Percentiles rank a stretch among this genome's conserved stretches.
Evolutionary conservation across 2,888 invertebrate species (phyloP).

Genomic region (Macrophya alboannulata): DNA sequence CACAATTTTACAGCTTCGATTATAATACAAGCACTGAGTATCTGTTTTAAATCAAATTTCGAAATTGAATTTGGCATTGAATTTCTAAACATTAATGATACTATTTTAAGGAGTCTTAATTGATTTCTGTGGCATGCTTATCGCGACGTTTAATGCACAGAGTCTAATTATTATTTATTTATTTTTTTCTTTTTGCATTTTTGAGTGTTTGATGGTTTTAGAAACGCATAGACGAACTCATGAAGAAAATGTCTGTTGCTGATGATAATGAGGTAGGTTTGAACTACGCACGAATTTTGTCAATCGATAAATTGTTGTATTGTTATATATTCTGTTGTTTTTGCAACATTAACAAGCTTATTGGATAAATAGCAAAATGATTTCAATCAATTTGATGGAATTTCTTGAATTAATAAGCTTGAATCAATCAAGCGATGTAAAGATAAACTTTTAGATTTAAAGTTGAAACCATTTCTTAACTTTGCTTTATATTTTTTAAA

Average conservation of each 20-base stretch:
- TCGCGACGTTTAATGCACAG: slow-evolving; percentile 53
- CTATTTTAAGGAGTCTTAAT: not conserved
- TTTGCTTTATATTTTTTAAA: not conserved
- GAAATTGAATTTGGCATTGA: not conserved
- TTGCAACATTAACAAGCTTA: not conserved
- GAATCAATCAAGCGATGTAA: slow-evolving; percentile 12
- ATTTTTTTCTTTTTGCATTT: slow-evolving; percentile 68
- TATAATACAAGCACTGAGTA: not conserved
- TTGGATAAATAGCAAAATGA: not conserved
- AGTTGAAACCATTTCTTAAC: not conserved
- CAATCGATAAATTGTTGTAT: not conserved
- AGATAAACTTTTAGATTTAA: not conserved
- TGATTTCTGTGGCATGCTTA: slow-evolving; percentile 11
- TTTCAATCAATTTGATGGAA: not conserved
- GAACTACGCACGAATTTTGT: slow-evolving; percentile 55
- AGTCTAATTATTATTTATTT: slow-evolving; percentile 43
- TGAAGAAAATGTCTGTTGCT: slow-evolving; percentile 81
- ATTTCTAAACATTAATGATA: not conserved
- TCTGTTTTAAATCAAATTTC: not conserved
- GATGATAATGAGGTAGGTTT: slow-evolving; percentile 80
- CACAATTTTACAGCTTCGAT: slow-evolving; percentile 19
- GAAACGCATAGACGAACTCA: slow-evolving; percentile 82
- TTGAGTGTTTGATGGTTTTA: slow-evolving; percentile 74
- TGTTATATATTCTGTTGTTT: slow-evolving; percentile 35
- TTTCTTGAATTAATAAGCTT: not conserved